Evolutionary conservation across 2,888 invertebrate genomes (phyloP), one percentile per base, ranked within the genome.

Genomic region (Platycnemis pennipes): DNA sequence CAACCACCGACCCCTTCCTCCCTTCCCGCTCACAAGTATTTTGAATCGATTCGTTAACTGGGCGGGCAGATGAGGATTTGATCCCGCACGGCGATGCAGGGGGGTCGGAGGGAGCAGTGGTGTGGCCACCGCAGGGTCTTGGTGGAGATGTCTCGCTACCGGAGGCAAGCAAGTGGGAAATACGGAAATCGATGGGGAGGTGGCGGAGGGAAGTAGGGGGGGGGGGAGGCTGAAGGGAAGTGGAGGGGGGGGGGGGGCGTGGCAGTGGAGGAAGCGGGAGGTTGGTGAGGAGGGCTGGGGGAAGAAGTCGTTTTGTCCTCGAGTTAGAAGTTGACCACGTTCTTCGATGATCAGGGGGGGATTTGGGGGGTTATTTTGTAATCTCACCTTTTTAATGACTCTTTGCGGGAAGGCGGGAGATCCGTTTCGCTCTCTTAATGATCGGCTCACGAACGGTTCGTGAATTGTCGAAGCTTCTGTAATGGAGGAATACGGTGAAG

Each of bases 21-120:
- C 77, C 49, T 16, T 19, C 49, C 77, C 11, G 37, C 26, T 11
- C 37, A 37, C 37, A 37, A 77, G 22, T 69, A 91, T 44, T 91
- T 91, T 44, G 63, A 91, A 91, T 69, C 91, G 63, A 63, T 91
- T 42, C 63, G 63, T 91, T 63, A 91, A 91, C 91, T 91, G 91
- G 63, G 91, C 91, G 31, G 31, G 37, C 77, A 37, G 77, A 63
- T 42, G 63, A 91, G 89, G 89, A 89, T 89, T 89, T 63, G 42
- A 89, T 56, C 89, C 53, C 56, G 53, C 37, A 11, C 11, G 88
- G 19, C n/a, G 26, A 88, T 45, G 46, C 44, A 88, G 26, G 77
- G 31, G 37, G 77, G 77, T 37, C 45, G 44, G 45, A 1, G 45
- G 44, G 45, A n/a, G 11, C 13, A 42, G 86, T 31, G 44, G 22